A percentile compares a stretch with the other conserved stretches of the same genome.
Evolutionary conservation across 1,140 invertebrate species (phyloP).

Genomic region (Dreissena polymorpha): DNA sequence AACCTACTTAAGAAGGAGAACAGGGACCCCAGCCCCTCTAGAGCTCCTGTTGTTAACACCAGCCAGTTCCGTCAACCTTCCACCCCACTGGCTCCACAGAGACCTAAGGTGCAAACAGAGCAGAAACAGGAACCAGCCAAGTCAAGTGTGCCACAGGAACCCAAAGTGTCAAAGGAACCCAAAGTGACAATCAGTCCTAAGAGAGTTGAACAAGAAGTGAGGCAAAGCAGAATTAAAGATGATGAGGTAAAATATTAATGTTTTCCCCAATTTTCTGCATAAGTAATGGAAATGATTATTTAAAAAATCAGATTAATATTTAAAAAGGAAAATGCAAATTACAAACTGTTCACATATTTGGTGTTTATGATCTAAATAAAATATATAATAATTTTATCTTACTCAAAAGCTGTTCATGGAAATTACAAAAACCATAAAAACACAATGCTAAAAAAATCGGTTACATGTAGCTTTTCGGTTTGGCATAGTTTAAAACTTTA

Average conservation of each 20-base stretch:
- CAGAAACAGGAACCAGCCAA: conserved; percentile 18
- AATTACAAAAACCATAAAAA: too few species aligned
- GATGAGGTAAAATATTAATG: conserved; percentile 20
- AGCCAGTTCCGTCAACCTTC: conserved; percentile 52
- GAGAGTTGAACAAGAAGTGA: conserved; percentile 3
- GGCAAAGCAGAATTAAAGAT: conserved; percentile 18
- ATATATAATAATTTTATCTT: too few species aligned
- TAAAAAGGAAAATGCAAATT: too few species aligned
- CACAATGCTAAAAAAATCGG: too few species aligned
- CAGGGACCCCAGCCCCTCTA: conserved; percentile 33
- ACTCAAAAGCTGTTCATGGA: too few species aligned
- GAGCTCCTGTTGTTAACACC: conserved; percentile 63
- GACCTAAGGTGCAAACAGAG: conserved; percentile 38
- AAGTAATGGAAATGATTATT: too few species aligned
- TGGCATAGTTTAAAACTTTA: too few species aligned
- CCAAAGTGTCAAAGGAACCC: conserved; percentile 27
- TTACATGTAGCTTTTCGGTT: too few species aligned
- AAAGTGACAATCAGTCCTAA: conserved; percentile 34
- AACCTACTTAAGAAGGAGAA: conserved; percentile 34
- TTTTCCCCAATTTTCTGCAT: too few species aligned
- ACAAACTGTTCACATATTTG: too few species aligned
- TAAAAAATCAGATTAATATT: too few species aligned
- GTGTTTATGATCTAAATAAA: too few species aligned
- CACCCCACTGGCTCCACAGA: conserved; percentile 62
- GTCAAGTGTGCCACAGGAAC: conserved; percentile 36